These are phyloP conservation scores for Myxocyprinus asiaticus DNA, from an alignment of 2,113 vertebrate species.

Conservation along the genomic window DNA sequence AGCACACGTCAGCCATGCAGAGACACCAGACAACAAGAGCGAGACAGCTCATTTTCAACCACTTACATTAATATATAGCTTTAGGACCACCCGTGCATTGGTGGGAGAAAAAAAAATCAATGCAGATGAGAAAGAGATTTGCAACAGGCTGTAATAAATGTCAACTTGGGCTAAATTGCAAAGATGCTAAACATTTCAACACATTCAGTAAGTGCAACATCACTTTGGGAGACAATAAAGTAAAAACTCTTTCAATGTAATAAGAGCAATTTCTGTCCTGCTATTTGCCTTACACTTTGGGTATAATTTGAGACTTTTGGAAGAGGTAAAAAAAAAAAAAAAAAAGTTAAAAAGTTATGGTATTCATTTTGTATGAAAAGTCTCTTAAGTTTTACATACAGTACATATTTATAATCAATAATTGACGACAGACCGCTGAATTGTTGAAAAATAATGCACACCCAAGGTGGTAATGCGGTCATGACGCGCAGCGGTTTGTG, in stretches of 20 bases:
- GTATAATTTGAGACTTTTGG: too few species aligned
- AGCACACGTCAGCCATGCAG: conserved; percentile 47
- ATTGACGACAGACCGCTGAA: too few species aligned
- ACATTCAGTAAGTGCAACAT: conserved; percentile 31
- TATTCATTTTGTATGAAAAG: too few species aligned
- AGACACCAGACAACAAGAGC: conserved; percentile 51
- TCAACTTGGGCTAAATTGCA: conserved; percentile 51
- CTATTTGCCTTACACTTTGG: conserved; percentile 65
- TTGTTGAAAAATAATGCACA: too few species aligned
- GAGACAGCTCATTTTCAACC: conserved; percentile 58
- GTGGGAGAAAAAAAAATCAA: conserved; percentile 54
- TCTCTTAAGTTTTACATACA: too few species aligned
- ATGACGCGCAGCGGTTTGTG: too few species aligned
- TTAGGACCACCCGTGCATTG: conserved; percentile 51
- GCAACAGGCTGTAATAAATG: conserved; percentile 53
- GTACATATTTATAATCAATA: too few species aligned
- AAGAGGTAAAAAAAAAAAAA: too few species aligned
- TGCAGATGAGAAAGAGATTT: conserved; percentile 56
- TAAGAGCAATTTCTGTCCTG: conserved; percentile 26
- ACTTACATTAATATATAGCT: conserved; percentile 59
- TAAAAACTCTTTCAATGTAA: conserved; percentile 8
- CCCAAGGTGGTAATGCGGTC: too few species aligned
- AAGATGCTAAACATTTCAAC: conserved; percentile 51
- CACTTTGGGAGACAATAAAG: conserved; percentile 32
- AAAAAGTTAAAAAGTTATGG: too few species aligned